Evolutionary conservation across 2,113 vertebrate genomes (phyloP).

Genomic region (Sorex fumeus): DNA sequence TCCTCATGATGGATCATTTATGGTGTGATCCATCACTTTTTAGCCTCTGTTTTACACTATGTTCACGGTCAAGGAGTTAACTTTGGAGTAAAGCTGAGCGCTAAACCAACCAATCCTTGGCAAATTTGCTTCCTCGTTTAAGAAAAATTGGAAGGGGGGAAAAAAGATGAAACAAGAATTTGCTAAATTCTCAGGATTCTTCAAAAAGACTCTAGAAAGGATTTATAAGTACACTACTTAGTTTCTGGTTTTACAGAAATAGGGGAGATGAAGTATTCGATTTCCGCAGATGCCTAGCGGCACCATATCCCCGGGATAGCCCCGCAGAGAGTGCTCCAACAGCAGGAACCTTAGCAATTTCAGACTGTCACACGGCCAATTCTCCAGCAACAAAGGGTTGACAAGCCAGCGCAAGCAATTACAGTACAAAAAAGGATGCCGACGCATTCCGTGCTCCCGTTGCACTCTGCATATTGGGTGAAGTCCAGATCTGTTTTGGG

Average conservation of each 20-base stretch:
- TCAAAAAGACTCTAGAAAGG: no score
- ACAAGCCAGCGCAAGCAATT: not conserved
- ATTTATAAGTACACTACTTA: no score
- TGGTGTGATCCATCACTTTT: not conserved
- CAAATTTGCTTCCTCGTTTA: not conserved
- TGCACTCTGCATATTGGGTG: not conserved
- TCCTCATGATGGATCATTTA: not conserved
- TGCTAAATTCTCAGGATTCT: not conserved
- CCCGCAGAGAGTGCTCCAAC: not conserved
- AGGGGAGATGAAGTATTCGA: no score
- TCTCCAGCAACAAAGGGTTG: not conserved
- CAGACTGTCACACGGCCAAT: not conserved
- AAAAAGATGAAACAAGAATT: not conserved
- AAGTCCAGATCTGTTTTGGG: not conserved
- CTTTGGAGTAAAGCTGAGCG: not conserved
- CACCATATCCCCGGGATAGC: slow-evolving; percentile 10
- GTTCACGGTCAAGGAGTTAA: not conserved
- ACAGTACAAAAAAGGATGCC: not conserved
- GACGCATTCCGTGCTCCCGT: not conserved
- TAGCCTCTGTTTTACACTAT: not conserved
- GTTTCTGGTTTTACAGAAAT: no score
- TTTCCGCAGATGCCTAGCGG: not conserved
- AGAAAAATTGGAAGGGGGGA: not conserved
- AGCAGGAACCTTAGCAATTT: not conserved
- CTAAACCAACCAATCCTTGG: not conserved